Evolutionary conservation across 1,140 invertebrate species (phyloP).

Genomic region (Drosophila saltans): DNA sequence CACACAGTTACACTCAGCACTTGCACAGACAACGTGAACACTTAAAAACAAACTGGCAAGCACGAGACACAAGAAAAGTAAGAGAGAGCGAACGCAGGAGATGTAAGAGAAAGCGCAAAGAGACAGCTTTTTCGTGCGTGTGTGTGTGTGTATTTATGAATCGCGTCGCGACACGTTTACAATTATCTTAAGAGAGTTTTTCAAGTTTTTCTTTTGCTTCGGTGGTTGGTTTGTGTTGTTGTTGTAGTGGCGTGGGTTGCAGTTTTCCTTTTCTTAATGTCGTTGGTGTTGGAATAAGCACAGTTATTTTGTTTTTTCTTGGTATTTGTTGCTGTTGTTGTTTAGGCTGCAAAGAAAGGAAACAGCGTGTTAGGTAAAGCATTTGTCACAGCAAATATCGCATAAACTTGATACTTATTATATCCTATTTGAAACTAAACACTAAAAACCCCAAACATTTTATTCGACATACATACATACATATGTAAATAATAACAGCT

Average conservation of each 20-base stretch:
- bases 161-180: slow-evolving; percentile 37
- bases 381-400: not conserved
- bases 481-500: too few relatives aligned
- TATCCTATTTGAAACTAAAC: too few relatives aligned
- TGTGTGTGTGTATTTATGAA: not conserved
- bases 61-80: slow-evolving; percentile 2
- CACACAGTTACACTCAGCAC: slow-evolving; percentile 23
- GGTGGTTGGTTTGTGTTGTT: slow-evolving; percentile 25
- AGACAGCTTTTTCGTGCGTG: slow-evolving; percentile 9
- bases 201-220: slow-evolving; percentile 25
- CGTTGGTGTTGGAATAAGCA: slow-evolving; percentile 36
- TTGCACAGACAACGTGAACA: slow-evolving; percentile 22
- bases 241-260: slow-evolving; percentile 37
- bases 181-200: slow-evolving; percentile 29
- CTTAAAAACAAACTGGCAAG: slow-evolving; percentile 12
- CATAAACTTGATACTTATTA: not conserved
- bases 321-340: slow-evolving; percentile 25
- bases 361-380: not conserved
- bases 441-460: too few relatives aligned
- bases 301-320: slow-evolving; percentile 36
- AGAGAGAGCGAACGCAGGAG: slow-evolving; percentile 3
- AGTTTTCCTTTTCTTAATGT: slow-evolving; percentile 27
- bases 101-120: slow-evolving; percentile 21
- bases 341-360: slow-evolving; percentile 39
- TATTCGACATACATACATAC: too few relatives aligned